Evolutionary conservation across 2,113 vertebrate species (phyloP).

Genomic region (Esox niger): DNA sequence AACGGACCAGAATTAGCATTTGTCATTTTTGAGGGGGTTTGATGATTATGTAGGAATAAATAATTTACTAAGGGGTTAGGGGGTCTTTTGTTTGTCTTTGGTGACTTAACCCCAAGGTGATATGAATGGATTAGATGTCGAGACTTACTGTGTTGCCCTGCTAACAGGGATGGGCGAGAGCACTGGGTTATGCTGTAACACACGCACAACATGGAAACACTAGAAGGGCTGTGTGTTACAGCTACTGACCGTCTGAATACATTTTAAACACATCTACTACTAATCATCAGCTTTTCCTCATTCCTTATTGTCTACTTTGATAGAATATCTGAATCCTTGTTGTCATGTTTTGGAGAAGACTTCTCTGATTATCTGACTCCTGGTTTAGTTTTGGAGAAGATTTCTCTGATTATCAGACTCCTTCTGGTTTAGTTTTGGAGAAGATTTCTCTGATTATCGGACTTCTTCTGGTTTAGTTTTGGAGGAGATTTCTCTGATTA

Average conservation of each 20-base stretch:
- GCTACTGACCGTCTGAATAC: too few relatives aligned
- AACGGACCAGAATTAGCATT: slow-evolving; percentile 95
- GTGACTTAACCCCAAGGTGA: slow-evolving; percentile 29
- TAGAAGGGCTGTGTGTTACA: neutral
- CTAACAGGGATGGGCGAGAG: neutral
- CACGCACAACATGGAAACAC: neutral
- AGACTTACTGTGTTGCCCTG: neutral
- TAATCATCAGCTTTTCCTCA: neutral
- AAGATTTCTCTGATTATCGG: too few relatives aligned
- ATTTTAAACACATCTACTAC: neutral
- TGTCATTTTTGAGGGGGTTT: slow-evolving; percentile 83
- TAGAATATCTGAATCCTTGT: neutral
- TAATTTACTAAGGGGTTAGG: slow-evolving; percentile 50
- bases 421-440: neutral
- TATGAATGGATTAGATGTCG: neutral
- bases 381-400: neutral
- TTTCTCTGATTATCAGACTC: too few relatives aligned
- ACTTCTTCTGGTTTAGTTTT: neutral
- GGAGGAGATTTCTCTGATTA: too few relatives aligned
- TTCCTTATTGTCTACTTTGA: too few relatives aligned
- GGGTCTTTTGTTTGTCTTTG: slow-evolving; percentile 46
- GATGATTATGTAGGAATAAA: slow-evolving; percentile 49
- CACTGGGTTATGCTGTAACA: neutral
- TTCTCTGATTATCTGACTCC: too few relatives aligned
- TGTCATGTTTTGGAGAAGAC: too few relatives aligned